Base-by-base conservation (phyloP, 2,797 vertebrate genomes). In the Sebastes steindachneri region DNA sequence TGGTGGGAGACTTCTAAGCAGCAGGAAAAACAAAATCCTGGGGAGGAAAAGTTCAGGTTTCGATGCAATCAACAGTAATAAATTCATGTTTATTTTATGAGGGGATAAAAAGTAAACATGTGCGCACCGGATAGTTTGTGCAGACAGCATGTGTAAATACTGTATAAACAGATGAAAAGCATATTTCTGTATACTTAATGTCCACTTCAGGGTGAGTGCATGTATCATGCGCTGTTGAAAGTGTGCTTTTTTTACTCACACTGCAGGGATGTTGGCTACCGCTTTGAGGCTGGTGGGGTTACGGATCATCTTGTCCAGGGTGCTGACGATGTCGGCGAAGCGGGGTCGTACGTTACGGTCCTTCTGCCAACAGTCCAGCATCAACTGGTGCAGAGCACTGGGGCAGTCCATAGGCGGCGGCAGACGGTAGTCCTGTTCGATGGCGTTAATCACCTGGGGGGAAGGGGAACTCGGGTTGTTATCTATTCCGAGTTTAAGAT, bases 311-410 rank as follows among this genome's bases (percentile, higher is more conserved):
- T 99, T 99, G 92, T 99, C 99, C 15, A 99, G 94, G 31, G 98
- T 99, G 93, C 97, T 97, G 93, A 99, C 98, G 9, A 99, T 99
- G 94, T 99, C 98, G 0, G 96, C 89, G 95, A 99, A 99, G 74
- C 98, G 97, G 2, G 99, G 99, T 71, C 99, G 96, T 58, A 97
- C 97, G 45, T 99, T 99, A 63, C 99, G 98, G 94, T 99, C 99
- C 94, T 99, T 99, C 94, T 99, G 98, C 99, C 99, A 99, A 87
- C 99, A 99, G 94, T 99, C 99, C 88, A 99, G 93, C 99, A 99
- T 99, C 77, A 99, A 93, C 92, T 99, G 98, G 92, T 99, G 98
- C 67, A 99, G 96, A n/a, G 98, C 95, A 4, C 97, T 97, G 1
- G 98, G 99, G 72, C 99, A 99, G 94, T 99, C 99, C 99, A 99